Evolutionary conservation across 2,113 vertebrate species (phyloP).

Genomic region (Anguilla japonica): DNA sequence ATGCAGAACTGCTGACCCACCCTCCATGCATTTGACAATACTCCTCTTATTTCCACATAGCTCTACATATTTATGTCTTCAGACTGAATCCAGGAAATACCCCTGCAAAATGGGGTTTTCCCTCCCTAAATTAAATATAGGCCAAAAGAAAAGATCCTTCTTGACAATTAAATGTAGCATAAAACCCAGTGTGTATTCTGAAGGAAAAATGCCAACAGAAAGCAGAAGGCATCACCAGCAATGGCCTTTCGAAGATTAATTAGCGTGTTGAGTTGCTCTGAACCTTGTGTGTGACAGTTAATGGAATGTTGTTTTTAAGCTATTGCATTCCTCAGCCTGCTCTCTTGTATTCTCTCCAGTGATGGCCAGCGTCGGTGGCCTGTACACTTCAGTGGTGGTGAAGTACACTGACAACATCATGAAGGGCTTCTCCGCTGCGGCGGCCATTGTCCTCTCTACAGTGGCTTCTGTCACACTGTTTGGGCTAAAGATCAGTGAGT

Average conservation of each 20-base stretch:
- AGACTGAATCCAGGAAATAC: too few species aligned
- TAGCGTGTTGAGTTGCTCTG: background rate
- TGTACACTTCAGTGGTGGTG: slow-evolving; percentile 94
- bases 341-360: slow-evolving; percentile 62
- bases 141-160: background rate
- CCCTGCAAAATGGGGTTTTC: too few species aligned
- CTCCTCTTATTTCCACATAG: background rate
- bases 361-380: slow-evolving; percentile 88
- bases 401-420: slow-evolving; percentile 99
- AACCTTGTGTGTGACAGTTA: background rate
- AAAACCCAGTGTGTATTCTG: background rate
- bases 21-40: background rate
- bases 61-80: background rate
- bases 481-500: slow-evolving; percentile 94
- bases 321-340: background rate
- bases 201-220: background rate
- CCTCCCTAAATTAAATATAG: background rate
- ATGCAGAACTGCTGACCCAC: background rate
- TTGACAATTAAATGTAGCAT: background rate
- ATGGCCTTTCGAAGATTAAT: background rate
- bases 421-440: slow-evolving; percentile 96
- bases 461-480: slow-evolving; percentile 89
- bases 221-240: background rate
- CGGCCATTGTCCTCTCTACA: slow-evolving; percentile 95
- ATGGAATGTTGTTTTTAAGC: background rate